These are phyloP conservation scores for Botrylloides violaceus DNA, from an alignment of 23 tunicate species.

Conservation along the genomic window DNA sequence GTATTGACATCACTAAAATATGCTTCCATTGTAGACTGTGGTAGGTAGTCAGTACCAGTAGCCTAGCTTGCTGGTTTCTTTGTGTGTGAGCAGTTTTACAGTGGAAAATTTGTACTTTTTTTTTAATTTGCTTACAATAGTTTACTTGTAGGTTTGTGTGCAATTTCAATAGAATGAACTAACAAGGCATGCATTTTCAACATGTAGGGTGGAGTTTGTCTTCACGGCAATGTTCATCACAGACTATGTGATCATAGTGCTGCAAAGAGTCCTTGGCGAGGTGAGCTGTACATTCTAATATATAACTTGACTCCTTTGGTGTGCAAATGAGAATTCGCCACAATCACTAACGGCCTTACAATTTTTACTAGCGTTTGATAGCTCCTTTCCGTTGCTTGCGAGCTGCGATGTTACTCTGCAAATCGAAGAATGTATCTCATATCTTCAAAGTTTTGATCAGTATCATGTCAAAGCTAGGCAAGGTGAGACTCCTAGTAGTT, in stretches of 20 bases:
- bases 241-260: slow-evolving; percentile 55
- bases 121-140: too few relatives aligned
- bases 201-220: slow-evolving; percentile 65
- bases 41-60: too few relatives aligned
- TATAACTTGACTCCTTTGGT: too few relatives aligned
- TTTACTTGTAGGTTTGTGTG: too few relatives aligned
- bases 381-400: slow-evolving; percentile 86
- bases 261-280: slow-evolving; percentile 17
- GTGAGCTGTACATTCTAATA: slow-evolving; percentile 34
- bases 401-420: slow-evolving; percentile 83
- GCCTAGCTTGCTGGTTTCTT: too few relatives aligned
- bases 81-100: too few relatives aligned
- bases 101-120: too few relatives aligned
- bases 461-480: slow-evolving; percentile 77
- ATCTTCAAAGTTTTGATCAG: slow-evolving; percentile 83
- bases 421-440: slow-evolving; percentile 88
- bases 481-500: slow-evolving; percentile 34
- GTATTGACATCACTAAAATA: too few relatives aligned
- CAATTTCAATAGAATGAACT: neutral
- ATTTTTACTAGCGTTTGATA: slow-evolving; percentile 51
- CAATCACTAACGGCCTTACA: too few relatives aligned
- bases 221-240: slow-evolving; percentile 54
- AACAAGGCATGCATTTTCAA: neutral
- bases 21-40: too few relatives aligned
- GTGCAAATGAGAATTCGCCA: too few relatives aligned